phyloP scores from a whole-genome alignment of 2,113 vertebrate genomes.

The Hypanus sabinus region DNA sequence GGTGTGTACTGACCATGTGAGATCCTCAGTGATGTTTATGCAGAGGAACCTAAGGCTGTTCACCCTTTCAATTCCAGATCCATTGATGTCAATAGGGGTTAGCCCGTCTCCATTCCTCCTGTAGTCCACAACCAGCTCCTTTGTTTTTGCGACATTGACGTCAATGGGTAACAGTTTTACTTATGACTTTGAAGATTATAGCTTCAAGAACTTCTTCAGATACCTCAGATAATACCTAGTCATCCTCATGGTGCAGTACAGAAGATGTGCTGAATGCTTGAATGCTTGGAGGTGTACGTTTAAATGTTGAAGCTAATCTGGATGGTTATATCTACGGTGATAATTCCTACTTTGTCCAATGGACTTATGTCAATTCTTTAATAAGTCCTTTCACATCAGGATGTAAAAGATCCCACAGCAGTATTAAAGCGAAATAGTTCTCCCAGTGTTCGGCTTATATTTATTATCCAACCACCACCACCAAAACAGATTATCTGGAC shows the following conservation, averaged over 20 bases:
- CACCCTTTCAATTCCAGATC: too few relatives aligned
- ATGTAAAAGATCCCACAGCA: not conserved
- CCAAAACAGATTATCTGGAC: conserved; percentile 2
- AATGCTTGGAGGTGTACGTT: too few relatives aligned
- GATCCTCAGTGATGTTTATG: too few relatives aligned
- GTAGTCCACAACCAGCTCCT: too few relatives aligned
- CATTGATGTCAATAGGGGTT: too few relatives aligned
- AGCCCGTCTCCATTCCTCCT: too few relatives aligned
- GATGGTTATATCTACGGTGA: not conserved
- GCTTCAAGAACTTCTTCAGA: not conserved
- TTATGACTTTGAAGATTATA: not conserved
- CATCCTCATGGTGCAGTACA: too few relatives aligned
- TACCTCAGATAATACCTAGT: not conserved
- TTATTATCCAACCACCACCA: not conserved
- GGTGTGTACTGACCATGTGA: too few relatives aligned
- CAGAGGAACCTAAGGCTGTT: too few relatives aligned
- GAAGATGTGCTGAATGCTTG: too few relatives aligned
- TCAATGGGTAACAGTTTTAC: not conserved
- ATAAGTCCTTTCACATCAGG: not conserved
- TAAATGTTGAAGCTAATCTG: conserved; percentile 5
- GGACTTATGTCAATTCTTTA: not conserved
- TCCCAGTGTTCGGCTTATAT: not conserved
- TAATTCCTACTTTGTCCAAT: not conserved
- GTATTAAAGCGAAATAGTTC: not conserved
- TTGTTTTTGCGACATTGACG: too few relatives aligned